Conservation (phyloP, 2,113 vertebrate genomes). For the Kryptolebias marmoratus region DNA sequence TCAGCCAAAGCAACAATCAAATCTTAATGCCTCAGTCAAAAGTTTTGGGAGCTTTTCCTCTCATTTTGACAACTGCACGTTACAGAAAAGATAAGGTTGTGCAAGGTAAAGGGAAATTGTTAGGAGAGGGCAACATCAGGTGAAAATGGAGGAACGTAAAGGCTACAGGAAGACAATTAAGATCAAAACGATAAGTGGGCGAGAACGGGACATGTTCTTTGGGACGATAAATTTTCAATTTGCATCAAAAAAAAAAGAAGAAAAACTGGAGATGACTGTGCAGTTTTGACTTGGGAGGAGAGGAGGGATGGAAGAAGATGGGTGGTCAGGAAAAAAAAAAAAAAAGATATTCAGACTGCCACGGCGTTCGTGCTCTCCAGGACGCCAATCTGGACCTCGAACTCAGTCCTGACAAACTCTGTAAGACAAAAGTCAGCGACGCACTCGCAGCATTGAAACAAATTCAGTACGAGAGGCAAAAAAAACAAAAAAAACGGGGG, state of each 20-base stretch:
- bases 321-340: background rate
- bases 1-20: slow-evolving; percentile 1
- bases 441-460: background rate
- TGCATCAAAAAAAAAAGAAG: background rate
- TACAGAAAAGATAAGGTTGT: background rate
- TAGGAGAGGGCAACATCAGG: slow-evolving; percentile 17
- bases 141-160: slow-evolving; percentile 20
- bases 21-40: background rate
- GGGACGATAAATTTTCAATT: slow-evolving; percentile 49
- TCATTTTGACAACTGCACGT: background rate
- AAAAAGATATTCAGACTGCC: slow-evolving; percentile 23
- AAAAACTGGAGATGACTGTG: slow-evolving; percentile 18
- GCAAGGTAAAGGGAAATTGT: background rate
- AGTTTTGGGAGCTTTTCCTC: background rate
- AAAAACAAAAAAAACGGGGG: background rate
- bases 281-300: slow-evolving; percentile 22
- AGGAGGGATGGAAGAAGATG: background rate
- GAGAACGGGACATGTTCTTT: slow-evolving; percentile 6
- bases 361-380: background rate
- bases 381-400: background rate
- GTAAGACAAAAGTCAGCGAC: background rate
- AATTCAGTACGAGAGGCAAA: background rate
- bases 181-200: slow-evolving; percentile 42
- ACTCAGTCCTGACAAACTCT: background rate
- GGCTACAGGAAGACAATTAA: slow-evolving; percentile 42